These are phyloP conservation scores for Calephelis virginiensis DNA, from an alignment of 1,140 invertebrate genomes.

Conservation along the genomic window DNA sequence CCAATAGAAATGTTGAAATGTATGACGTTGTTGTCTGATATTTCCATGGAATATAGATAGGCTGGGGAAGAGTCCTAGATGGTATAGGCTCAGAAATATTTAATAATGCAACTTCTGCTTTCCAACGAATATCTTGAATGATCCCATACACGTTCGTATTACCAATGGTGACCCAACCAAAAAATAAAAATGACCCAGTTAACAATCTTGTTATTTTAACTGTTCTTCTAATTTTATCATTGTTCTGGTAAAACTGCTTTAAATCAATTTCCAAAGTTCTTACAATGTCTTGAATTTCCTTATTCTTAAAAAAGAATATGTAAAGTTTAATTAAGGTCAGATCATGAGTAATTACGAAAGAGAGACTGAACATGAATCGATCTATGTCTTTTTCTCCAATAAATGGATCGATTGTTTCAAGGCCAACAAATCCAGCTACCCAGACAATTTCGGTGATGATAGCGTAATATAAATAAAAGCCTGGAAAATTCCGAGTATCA, in stretches of 20 bases:
- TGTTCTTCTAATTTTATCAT: slow-evolving; percentile 43
- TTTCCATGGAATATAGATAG: slow-evolving; percentile 67
- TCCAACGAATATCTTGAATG: slow-evolving; percentile 60
- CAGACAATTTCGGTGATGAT: slow-evolving; percentile 62
- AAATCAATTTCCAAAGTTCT: slow-evolving; percentile 55
- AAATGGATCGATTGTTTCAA: slow-evolving; percentile 70
- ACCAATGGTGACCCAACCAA: slow-evolving; percentile 66
- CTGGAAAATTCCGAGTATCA: slow-evolving; percentile 54
- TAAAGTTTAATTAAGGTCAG: slow-evolving; percentile 64
- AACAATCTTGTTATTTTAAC: slow-evolving; percentile 51
- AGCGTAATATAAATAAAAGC: slow-evolving; percentile 59
- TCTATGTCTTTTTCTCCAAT: slow-evolving; percentile 66
- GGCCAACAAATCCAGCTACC: slow-evolving; percentile 65
- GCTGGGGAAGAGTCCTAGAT: slow-evolving; percentile 54
- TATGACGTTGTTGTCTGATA: slow-evolving; percentile 54
- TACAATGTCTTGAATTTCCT: slow-evolving; percentile 59
- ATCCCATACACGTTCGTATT: slow-evolving; percentile 66
- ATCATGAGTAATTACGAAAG: slow-evolving; percentile 70
- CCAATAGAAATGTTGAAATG: slow-evolving; percentile 56
- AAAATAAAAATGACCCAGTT: slow-evolving; percentile 60
- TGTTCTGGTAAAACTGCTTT: slow-evolving; percentile 60
- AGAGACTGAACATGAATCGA: slow-evolving; percentile 69
- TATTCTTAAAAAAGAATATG: slow-evolving; percentile 66
- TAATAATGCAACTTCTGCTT: slow-evolving; percentile 41
- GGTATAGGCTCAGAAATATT: slow-evolving; percentile 46